phyloP scores from a whole-genome alignment of 1,140 invertebrate species.

The Meloidogyne chitwoodi region DNA sequence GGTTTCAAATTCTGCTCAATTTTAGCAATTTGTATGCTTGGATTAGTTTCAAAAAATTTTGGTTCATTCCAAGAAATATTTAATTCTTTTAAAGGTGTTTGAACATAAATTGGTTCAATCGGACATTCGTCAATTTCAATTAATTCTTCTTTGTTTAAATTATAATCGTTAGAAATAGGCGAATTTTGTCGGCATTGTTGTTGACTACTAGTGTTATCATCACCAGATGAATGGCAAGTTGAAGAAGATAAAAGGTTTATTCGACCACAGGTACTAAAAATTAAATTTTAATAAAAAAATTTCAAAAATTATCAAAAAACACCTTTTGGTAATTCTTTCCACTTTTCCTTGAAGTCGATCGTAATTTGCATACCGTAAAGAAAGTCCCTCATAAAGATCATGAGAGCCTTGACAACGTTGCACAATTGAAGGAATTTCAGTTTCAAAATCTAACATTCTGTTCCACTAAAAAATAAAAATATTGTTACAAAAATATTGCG shows the following conservation, averaged over 20 bases:
- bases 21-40: conserved; percentile 73
- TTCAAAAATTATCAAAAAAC: too few relatives aligned
- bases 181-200: neutral
- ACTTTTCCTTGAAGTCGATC: conserved; percentile 67
- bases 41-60: conserved; percentile 76
- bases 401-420: conserved; percentile 67
- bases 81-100: conserved; percentile 82
- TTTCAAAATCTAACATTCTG: conserved; percentile 79
- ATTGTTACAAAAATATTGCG: too few relatives aligned
- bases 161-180: neutral
- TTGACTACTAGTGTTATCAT: neutral
- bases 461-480: conserved; percentile 69
- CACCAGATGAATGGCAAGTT: neutral
- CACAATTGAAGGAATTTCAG: conserved; percentile 75
- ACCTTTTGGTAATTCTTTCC: conserved; percentile 49
- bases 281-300: neutral
- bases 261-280: conserved; percentile 45
- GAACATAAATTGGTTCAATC: conserved; percentile 80
- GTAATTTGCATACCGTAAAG: conserved; percentile 86
- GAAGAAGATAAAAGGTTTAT: conserved; percentile 54
- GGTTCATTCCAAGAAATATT: conserved; percentile 90
- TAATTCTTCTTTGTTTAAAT: conserved; percentile 68
- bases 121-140: conserved; percentile 83
- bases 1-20: conserved; percentile 81
- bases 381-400: conserved; percentile 70